Conservation (phyloP, 2,113 vertebrate species). For the Coracopsis vasa region DNA sequence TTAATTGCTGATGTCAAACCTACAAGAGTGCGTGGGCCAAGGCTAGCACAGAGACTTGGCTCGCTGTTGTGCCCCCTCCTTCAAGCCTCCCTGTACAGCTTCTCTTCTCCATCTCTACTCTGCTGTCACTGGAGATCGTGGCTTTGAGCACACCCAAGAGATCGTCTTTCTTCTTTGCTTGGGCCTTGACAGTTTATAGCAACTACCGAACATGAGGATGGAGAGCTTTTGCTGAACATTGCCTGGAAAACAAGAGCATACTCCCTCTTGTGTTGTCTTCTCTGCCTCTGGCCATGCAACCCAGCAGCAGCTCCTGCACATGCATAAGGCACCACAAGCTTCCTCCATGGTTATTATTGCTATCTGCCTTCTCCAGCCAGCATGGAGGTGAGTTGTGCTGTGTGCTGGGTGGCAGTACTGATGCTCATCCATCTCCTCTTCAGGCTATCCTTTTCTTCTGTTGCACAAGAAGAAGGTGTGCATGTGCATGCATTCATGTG, state of each 20-base stretch:
- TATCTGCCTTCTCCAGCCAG: not conserved
- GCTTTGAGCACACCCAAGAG: not conserved
- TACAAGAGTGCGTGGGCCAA: not conserved
- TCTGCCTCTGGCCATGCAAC: not conserved
- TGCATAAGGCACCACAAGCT: not conserved
- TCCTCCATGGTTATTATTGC: rapidly evolving
- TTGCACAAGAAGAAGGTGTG: not conserved
- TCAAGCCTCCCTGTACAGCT: not conserved
- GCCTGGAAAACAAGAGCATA: not conserved
- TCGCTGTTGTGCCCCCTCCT: not conserved
- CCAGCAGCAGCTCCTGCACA: not conserved
- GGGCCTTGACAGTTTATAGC: not conserved
- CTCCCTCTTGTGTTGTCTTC: rapidly evolving
- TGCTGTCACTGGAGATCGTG: rapidly evolving
- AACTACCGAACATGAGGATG: rapidly evolving
- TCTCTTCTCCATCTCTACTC: not conserved
- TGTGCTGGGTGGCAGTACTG: not conserved
- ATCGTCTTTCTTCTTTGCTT: not conserved
- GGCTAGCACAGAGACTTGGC: not conserved
- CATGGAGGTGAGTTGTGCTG: rapidly evolving
- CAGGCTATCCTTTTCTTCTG: not conserved
- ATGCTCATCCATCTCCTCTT: not conserved
- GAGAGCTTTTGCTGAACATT: not conserved
- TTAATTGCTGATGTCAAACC: not conserved
- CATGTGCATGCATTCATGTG: rapidly evolving